Evolutionary conservation across 2,797 vertebrate genomes (phyloP).

Genomic region (Capromys pilorides): DNA sequence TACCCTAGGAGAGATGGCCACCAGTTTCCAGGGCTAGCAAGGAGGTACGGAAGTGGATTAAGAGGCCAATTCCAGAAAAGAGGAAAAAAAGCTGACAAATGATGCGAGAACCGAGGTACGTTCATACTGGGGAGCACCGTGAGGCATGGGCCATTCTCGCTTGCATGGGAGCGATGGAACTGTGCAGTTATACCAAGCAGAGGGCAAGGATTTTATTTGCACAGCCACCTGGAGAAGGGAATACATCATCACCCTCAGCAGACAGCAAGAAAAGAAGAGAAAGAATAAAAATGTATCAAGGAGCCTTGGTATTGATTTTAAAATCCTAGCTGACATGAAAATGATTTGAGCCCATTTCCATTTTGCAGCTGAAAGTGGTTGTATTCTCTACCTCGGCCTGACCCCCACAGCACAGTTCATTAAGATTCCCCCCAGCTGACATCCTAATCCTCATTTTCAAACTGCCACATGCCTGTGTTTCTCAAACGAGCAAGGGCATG

Average conservation of each 20-base stretch:
- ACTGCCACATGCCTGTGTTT: not conserved
- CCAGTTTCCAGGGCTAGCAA: not conserved
- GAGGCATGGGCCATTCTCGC: not conserved
- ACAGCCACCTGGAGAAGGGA: conserved; percentile 18
- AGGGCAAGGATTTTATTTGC: conserved; percentile 13
- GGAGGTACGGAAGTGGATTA: not conserved
- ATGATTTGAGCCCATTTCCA: conserved; percentile 66
- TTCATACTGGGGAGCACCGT: rapidly evolving
- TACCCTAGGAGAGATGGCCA: not conserved
- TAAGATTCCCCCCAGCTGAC: not conserved
- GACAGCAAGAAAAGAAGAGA: conserved; percentile 47
- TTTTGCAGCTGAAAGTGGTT: conserved; percentile 9
- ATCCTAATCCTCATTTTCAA: conserved; percentile 47
- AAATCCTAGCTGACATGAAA: conserved; percentile 69
- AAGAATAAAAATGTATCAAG: conserved; percentile 57
- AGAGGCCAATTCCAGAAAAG: not conserved
- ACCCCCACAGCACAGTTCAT: conserved; percentile 28
- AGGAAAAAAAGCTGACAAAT: not conserved
- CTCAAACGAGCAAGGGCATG: conserved; percentile 29
- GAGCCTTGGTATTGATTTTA: conserved; percentile 69
- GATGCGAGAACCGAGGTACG: rapidly evolving
- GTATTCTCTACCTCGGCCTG: conserved; percentile 10
- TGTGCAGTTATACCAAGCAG: not conserved
- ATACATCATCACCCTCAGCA: conserved; percentile 17
- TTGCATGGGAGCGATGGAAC: not conserved